Evolutionary conservation across 2,888 invertebrate genomes (phyloP).

Genomic region (Calameuta idolon): DNA sequence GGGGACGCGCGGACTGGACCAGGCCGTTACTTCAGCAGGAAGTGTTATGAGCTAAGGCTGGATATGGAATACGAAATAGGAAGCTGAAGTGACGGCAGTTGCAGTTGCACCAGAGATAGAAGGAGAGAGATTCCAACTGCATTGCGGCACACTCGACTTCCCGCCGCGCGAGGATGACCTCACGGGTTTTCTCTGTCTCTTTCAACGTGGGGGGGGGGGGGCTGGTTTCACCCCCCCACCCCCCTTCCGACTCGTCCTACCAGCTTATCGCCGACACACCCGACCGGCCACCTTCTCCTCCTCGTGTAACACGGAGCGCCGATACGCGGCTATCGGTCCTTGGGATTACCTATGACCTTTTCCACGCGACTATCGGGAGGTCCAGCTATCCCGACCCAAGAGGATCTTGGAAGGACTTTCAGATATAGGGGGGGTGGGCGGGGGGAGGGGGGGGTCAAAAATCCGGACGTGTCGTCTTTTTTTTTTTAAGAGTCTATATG

Average conservation of each 20-base stretch:
- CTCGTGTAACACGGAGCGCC: neutral
- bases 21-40: neutral
- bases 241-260: neutral
- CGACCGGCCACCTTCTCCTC: neutral
- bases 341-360: neutral
- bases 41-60: neutral
- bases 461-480: neutral
- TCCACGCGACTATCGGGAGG: neutral
- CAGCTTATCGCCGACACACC: neutral
- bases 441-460: neutral
- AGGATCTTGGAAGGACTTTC: neutral
- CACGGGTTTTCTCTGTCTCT: conserved; percentile 6
- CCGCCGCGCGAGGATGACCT: conserved; percentile 38
- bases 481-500: too few relatives aligned
- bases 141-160: conserved; percentile 52
- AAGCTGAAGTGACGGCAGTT: neutral
- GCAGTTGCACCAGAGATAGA: neutral
- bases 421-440: neutral
- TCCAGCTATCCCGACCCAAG: neutral
- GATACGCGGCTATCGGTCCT: neutral
- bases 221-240: too few relatives aligned
- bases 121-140: conserved; percentile 37
- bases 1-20: neutral
- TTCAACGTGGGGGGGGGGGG: neutral
- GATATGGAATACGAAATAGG: neutral